phyloP scores from a whole-genome alignment of 2,797 vertebrate species.

The Euthynnus affinis region DNA sequence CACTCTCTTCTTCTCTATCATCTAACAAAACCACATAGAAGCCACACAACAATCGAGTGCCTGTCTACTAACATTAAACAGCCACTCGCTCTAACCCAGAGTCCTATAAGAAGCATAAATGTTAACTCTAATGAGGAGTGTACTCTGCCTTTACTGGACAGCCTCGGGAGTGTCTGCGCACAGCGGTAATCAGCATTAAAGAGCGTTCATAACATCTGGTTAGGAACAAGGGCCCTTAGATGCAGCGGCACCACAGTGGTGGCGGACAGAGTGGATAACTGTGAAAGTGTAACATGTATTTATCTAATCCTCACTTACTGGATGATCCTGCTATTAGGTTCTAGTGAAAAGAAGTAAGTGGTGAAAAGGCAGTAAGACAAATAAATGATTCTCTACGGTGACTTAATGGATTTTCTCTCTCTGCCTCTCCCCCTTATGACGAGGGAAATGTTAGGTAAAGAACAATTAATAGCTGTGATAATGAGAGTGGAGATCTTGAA shows the following conservation, averaged over 20 bases:
- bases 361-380: background rate
- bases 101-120: conserved; percentile 32
- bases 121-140: conserved; percentile 43
- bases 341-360: background rate
- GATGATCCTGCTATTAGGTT: background rate
- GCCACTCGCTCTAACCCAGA: conserved; percentile 25
- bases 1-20: background rate
- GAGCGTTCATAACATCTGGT: conserved; percentile 54
- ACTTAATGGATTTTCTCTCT: background rate
- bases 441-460: background rate
- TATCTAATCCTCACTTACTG: conserved; percentile 24
- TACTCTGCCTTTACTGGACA: conserved; percentile 41
- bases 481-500: background rate
- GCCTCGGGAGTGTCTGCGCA: conserved; percentile 5
- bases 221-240: conserved; percentile 26
- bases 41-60: conserved; percentile 14
- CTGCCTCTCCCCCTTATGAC: background rate
- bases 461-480: background rate
- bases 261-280: conserved; percentile 21
- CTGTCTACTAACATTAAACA: conserved; percentile 13
- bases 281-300: conserved; percentile 18
- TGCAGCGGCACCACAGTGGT: conserved; percentile 19
- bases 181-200: conserved; percentile 50
- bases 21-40: conserved; percentile 15
- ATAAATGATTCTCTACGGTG: background rate